A percentile compares a stretch with the other conserved stretches of the same genome.
Conservation (phyloP, 2,797 vertebrate species). For the Danio albolineatus region DNA sequence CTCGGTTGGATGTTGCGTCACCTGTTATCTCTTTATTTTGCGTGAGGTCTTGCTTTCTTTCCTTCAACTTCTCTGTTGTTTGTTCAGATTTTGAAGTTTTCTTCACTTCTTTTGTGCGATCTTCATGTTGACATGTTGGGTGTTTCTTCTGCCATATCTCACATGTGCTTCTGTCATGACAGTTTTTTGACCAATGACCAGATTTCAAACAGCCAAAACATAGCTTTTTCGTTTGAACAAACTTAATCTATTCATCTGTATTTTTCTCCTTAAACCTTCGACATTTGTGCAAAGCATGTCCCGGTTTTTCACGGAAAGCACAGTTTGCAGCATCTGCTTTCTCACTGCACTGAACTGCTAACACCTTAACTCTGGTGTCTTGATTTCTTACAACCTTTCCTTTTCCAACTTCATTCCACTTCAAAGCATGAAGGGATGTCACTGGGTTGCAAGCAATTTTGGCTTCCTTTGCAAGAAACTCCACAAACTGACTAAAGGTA, state of each 20-base stretch:
- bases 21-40: neutral
- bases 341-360: neutral
- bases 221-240: conserved; percentile 45
- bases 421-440: neutral
- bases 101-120: neutral
- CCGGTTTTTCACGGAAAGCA: conserved; percentile 38
- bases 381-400: conserved; percentile 4
- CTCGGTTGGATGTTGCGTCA: conserved; percentile 43
- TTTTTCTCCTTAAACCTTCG: conserved; percentile 24
- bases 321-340: conserved; percentile 32
- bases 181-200: conserved; percentile 41
- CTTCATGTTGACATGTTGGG: conserved; percentile 47
- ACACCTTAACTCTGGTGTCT: conserved; percentile 11
- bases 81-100: conserved; percentile 16
- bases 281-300: conserved; percentile 45
- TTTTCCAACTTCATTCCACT: neutral
- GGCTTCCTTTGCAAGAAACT: no score
- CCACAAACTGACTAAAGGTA: no score
- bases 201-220: conserved; percentile 53
- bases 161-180: conserved; percentile 36
- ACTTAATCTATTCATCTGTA: conserved; percentile 41
- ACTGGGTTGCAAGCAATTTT: no score
- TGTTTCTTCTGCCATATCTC: conserved; percentile 46
- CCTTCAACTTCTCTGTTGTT: neutral
- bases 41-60: neutral